A percentile compares a stretch with the other conserved stretches of the same genome.
Evolutionary conservation across 1,140 invertebrate species (phyloP).

Genomic region (Goniozus legneri): DNA sequence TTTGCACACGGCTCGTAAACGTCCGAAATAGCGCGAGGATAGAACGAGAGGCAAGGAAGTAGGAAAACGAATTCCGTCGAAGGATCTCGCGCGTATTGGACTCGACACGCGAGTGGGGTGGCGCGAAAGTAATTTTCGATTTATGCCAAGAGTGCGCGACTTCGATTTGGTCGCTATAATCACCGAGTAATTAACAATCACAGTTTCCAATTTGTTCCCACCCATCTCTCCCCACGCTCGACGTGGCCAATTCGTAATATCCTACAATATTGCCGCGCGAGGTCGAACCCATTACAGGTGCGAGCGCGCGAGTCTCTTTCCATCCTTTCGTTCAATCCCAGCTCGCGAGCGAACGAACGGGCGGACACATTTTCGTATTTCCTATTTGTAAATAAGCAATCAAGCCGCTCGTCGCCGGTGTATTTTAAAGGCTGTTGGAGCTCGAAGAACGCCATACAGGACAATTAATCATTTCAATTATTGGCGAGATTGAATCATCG

Average conservation of each 20-base stretch:
- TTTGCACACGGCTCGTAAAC: too few species aligned
- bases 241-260: constrained; percentile 58
- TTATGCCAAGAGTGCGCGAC: constrained; percentile 31
- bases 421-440: constrained; percentile 9
- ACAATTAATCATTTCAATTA: constrained; percentile 58
- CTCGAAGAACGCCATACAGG: constrained; percentile 29
- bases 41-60: too few species aligned
- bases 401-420: constrained; percentile 32
- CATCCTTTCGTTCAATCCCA: not conserved
- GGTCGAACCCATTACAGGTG: not conserved
- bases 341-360: constrained; percentile 14
- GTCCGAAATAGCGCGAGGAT: too few species aligned
- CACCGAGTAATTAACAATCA: constrained; percentile 56
- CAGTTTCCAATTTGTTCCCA: constrained; percentile 51
- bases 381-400: constrained; percentile 58
- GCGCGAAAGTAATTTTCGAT: constrained; percentile 46
- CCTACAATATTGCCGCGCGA: constrained; percentile 50
- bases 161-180: constrained; percentile 50
- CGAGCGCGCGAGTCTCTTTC: constrained; percentile 1
- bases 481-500: constrained; percentile 53
- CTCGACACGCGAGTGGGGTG: not conserved
- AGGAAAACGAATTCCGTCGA: too few species aligned
- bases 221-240: too few species aligned
- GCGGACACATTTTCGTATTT: constrained; percentile 54
- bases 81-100: too few species aligned